Base-by-base conservation (phyloP, 2,797 vertebrate species). In the Enteromius viviparus region DNA sequence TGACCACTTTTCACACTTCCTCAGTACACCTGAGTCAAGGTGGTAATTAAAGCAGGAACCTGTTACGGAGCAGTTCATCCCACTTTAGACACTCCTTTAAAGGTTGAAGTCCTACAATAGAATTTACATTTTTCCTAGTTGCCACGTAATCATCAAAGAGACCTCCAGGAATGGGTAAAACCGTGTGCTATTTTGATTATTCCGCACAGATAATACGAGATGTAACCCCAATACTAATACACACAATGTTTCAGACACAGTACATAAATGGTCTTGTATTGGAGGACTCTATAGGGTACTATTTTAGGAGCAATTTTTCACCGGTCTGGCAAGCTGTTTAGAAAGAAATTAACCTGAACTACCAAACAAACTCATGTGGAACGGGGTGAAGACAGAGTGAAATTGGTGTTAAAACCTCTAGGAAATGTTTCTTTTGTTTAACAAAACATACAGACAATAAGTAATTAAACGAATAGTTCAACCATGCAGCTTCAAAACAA, bases 1-100 rank as follows among this genome's bases (percentile, higher is more conserved):
- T 34, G 79, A 74, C 40, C 14, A 81, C 42, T 64, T 23, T 42
- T 72, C 71, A 26, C 29, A 55, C 69, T 82, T 81, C 29, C 70
- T 26, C 45, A 65, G 32, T 66, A 75, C 17, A 55, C 60, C 47
- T 42, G 47, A 68, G 49, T 76, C 6, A 68, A 40, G 29, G n/a
- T 49, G 58, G 1, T 29, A 53, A 51, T 81, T 81, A 81, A 49
- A 74, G 64, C n/a, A 53, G 47, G n/a, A 29, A 53, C 23, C 45
- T 0, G 45, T 65, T 74, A 45, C 68, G 0, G 51, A 26, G 34
- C n/a, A 42, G 78, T 64, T 72, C 40, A 64, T 21, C 23, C 10
- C 34, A 14, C 42, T 45, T 34, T 45, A 45, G 14, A 32, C 51
- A 78, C 47, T 40, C 32, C 34, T 78, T 40, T 55, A 55, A 55